phyloP scores from a whole-genome alignment of 2,888 invertebrate species.

The Drosophila formosana region DNA sequence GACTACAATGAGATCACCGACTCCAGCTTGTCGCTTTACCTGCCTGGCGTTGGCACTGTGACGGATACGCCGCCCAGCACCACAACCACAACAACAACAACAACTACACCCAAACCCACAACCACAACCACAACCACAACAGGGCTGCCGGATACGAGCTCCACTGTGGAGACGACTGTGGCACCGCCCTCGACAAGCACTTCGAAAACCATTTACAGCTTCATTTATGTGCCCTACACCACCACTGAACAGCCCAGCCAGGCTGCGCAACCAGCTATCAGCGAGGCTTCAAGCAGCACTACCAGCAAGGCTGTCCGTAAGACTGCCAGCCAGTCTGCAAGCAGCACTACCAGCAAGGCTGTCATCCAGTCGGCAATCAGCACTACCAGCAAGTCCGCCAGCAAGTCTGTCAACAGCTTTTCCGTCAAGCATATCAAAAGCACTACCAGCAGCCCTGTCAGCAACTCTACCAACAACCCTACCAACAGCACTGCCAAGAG shows the following conservation, averaged over 20 bases:
- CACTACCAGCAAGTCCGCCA: neutral
- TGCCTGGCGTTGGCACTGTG: conserved; percentile 59
- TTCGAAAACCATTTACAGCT: neutral
- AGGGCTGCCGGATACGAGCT: neutral
- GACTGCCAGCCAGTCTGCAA: neutral
- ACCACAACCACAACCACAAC: neutral
- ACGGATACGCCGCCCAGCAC: conserved; percentile 48
- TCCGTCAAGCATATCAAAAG: too few species aligned
- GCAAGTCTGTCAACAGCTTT: neutral
- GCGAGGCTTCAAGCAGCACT: neutral
- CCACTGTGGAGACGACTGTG: neutral
- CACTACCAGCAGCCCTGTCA: neutral
- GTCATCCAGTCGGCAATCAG: neutral
- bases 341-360: neutral
- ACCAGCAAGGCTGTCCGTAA: neutral
- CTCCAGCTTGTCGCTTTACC: conserved; percentile 51
- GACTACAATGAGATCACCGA: conserved; percentile 56
- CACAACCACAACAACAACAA: conserved; percentile 24
- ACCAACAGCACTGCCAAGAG: neutral
- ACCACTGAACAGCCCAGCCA: neutral
- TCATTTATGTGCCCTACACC: conserved; percentile 21
- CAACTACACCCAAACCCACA: conserved; percentile 12
- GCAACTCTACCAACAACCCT: neutral
- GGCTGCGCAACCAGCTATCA: neutral
- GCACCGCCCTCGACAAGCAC: conserved; percentile 4